Base-by-base conservation (phyloP, 2,113 vertebrate genomes). In the Paralichthys olivaceus region DNA sequence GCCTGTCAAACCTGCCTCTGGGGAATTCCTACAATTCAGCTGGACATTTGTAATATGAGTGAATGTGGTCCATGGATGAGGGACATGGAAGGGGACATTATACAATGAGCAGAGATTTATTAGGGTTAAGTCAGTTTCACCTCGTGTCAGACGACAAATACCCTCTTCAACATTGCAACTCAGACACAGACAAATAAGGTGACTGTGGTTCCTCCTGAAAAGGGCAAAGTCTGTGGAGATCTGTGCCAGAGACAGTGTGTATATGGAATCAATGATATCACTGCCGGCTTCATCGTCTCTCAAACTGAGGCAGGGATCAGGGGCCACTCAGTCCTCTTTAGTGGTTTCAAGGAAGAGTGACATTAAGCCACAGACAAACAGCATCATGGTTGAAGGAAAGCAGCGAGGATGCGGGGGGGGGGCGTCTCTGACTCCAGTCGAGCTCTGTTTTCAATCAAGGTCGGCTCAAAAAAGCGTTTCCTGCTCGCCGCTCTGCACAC, bases 401-500 rank as follows among this genome's bases (percentile, higher is more conserved):
- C 72, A 17, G 43, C 4, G 43, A 11, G 19, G 60, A 64, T 22
- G 64, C 54, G 55, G 29, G n/a, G 23, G 60, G 40, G 70, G 37
- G 40, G 17, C 20, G 56, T 60, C 63, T 70, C 60, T 43, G 70
- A 77, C 76, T 84, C 45, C 70, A 61, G 81, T 37, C 67, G 4
- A 76, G 77, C 72, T 84, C 85, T 84, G 85, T 80, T 89, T 88
- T 70, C 69, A 84, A 86, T 91, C 83, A 86, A 64, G 69, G 59
- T 64, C 45, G 2, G 26, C 28, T 84, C 79, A 78, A 70, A 81
- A 61, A 83, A 26, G 58, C 65, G 53, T 40, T 59, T 71, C 37
- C 85, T 23, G 73, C 65, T 60, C 70, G 45, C 65, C 74, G 69
- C 70, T 64, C 68, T 47, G 25, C 56, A 69, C 22, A 55, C 40